Conservation (phyloP, 2,113 vertebrate genomes). For the Baryphthengus martii region DNA sequence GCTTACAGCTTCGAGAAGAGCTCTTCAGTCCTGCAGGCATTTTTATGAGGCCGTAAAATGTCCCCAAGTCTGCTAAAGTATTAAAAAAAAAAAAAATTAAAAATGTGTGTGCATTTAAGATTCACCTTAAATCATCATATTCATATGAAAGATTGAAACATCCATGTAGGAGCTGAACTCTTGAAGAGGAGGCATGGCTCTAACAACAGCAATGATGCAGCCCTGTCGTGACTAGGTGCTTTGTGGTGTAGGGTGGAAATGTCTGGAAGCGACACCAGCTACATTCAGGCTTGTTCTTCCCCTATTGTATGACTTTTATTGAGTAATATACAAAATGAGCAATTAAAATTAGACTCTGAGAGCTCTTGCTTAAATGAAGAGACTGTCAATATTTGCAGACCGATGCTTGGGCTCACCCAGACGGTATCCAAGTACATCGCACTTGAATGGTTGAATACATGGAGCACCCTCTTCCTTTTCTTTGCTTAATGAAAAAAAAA, state of each 20-base stretch:
- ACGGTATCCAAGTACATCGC: background rate
- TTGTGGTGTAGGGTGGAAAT: fast-evolving
- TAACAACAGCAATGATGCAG: background rate
- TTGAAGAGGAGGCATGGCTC: background rate
- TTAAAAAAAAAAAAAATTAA: background rate
- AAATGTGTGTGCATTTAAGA: background rate
- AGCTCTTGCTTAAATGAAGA: conserved; percentile 46
- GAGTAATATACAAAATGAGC: background rate
- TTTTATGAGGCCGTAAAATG: background rate
- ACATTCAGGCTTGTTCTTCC: background rate
- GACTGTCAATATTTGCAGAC: conserved; percentile 51
- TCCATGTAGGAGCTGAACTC: background rate
- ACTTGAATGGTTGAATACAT: conserved; percentile 24
- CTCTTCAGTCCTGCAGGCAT: background rate
- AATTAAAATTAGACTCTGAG: conserved; percentile 42
- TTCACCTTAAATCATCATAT: background rate
- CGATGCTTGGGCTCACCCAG: background rate
- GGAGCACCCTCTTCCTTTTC: background rate
- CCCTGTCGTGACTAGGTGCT: background rate
- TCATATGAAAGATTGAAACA: background rate
- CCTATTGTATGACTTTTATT: background rate
- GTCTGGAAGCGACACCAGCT: background rate
- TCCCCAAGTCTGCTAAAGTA: background rate
- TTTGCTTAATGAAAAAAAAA: conserved; percentile 7
- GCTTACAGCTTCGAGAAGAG: background rate